phyloP scores from a whole-genome alignment of 2,797 vertebrate species.

The Thunnus albacares region DNA sequence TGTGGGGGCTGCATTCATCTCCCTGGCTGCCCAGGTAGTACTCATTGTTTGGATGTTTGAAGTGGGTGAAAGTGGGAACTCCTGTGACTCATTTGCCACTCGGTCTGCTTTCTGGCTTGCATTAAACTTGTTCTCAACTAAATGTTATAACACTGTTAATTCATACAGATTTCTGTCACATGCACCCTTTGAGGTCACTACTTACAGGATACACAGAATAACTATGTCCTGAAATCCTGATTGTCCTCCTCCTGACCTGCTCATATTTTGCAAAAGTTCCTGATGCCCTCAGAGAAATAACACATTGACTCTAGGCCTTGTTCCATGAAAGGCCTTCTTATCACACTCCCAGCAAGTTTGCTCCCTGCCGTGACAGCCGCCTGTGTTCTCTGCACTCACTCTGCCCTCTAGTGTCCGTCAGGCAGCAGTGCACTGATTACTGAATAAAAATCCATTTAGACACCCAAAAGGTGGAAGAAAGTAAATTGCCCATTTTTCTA shows the following conservation, averaged over 20 bases:
- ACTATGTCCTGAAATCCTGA: constrained; percentile 59
- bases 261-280: constrained; percentile 60
- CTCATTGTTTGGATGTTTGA: constrained; percentile 56
- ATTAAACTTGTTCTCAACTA: not conserved
- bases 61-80: constrained; percentile 34
- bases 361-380: constrained; percentile 60
- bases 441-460: constrained; percentile 73
- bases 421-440: constrained; percentile 59
- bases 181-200: constrained; percentile 15
- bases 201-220: constrained; percentile 37
- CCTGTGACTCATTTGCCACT: constrained; percentile 44
- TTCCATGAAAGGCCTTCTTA: constrained; percentile 72
- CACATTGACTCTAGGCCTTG: constrained; percentile 64
- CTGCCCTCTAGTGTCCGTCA: constrained; percentile 85
- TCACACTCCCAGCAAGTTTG: constrained; percentile 70
- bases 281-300: constrained; percentile 68
- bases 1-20: constrained; percentile 41
- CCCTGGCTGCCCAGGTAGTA: constrained; percentile 57
- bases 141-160: constrained; percentile 15
- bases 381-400: constrained; percentile 69
- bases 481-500: constrained; percentile 86
- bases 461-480: constrained; percentile 78
- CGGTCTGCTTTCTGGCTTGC: constrained; percentile 22
- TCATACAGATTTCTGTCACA: constrained; percentile 32
- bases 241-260: constrained; percentile 74